Percentiles rank a stretch among this genome's conserved stretches.
Evolutionary conservation across 2,797 vertebrate species (phyloP).

Genomic region (Stomatorhinus walkeri): DNA sequence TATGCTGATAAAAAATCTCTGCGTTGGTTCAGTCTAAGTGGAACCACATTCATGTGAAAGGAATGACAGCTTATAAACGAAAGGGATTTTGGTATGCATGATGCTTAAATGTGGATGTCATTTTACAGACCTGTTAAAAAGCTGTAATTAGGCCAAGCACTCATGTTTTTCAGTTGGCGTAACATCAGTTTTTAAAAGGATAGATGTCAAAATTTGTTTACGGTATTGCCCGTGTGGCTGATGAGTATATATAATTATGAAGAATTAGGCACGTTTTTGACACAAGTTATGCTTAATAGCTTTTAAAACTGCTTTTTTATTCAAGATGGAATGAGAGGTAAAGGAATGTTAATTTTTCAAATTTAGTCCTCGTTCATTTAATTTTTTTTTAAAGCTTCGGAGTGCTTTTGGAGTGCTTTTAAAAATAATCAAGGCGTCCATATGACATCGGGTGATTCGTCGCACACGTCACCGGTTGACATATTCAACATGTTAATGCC

Average conservation of each 20-base stretch:
- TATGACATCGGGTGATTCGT: neutral
- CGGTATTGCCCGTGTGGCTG: neutral
- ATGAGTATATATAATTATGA: constrained; percentile 5
- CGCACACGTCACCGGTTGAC: neutral
- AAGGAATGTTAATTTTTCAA: neutral
- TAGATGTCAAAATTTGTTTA: constrained; percentile 14
- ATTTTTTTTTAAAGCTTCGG: neutral
- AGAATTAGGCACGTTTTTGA: constrained; percentile 11
- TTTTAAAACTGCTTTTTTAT: constrained; percentile 3
- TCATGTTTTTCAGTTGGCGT: constrained; percentile 5
- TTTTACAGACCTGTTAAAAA: constrained; percentile 14
- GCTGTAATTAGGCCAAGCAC: constrained; percentile 8
- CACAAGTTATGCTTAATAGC: constrained; percentile 15
- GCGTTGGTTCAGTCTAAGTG: neutral
- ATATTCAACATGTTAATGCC: neutral
- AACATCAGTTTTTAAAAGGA: constrained; percentile 11
- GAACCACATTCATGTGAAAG: neutral
- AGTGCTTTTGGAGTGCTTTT: constrained; percentile 9
- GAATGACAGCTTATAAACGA: neutral
- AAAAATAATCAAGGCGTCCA: neutral
- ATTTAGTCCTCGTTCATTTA: neutral
- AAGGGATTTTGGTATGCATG: neutral
- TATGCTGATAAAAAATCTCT: neutral
- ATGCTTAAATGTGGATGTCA: neutral
- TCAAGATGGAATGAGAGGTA: constrained; percentile 12